Base-by-base conservation (phyloP, 2,797 vertebrate genomes). In the Coendou prehensilis region DNA sequence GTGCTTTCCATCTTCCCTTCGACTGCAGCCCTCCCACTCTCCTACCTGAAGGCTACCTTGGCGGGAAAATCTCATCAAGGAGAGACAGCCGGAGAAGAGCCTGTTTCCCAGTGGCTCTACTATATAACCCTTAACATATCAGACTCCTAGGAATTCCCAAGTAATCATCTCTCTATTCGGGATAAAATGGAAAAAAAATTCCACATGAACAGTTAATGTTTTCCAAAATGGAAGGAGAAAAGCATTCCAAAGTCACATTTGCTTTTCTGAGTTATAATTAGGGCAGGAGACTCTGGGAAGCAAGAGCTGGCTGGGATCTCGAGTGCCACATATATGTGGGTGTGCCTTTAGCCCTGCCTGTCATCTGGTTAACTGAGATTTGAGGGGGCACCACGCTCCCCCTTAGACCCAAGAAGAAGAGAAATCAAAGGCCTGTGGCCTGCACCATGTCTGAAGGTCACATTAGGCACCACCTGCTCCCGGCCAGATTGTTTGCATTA, bases 141-240 rank as follows among this genome's bases (percentile, higher is more conserved):
- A 6, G 2, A 41, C 37, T 67, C 56, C 50, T 6, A 67, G 33
- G 6, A 37, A 73, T 54, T 78, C 71, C 89, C 50, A 73, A 96
- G 79, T 57, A 88, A 63, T 76, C 52, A 37, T 17, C 5, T 69
- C 64, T 76, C 73, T 69, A 20, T 50, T 64, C 28, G 86, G 73
- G 84, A 73, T 33, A 63, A 84, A 57, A 52, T 71, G 4, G 20
- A 30, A 52, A 61, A 61, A 8, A 33, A 57, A 45, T 23, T 20
- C 61, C 64, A 30, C 9, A 20, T 30, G 63, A 91, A 85, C 64
- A 88, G 41, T n/a, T 18, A 71, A 30, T 14, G 23, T 88, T 93
- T 88, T 94, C 93, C 28, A 89, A 76, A 95, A 67, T 14, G 8
- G 45, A 87, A 93, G 71, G 64, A 88, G 52, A 78, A 90, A 88